These are phyloP conservation scores for Crocodylus rhombifer DNA, from an alignment of 2,797 vertebrate species.

Conservation along the genomic window DNA sequence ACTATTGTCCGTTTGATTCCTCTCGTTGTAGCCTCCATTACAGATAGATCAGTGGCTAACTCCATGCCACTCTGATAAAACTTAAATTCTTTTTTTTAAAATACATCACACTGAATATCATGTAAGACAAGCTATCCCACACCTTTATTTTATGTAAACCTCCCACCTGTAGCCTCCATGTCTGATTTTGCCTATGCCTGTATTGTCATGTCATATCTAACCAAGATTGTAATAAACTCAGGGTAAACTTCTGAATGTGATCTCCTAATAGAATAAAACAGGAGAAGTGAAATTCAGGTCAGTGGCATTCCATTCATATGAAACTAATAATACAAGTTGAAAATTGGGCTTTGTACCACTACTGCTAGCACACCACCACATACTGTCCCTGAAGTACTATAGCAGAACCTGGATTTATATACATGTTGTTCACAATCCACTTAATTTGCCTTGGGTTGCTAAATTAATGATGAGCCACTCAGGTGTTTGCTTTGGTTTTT, in stretches of 20 bases:
- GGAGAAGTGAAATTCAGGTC: not conserved
- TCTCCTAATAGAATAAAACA: conserved; percentile 9
- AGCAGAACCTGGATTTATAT: too few relatives aligned
- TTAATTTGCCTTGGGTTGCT: too few relatives aligned
- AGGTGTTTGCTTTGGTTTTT: too few relatives aligned
- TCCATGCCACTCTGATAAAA: not conserved
- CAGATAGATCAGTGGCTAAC: conserved; percentile 38
- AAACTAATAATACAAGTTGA: not conserved
- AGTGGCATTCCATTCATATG: not conserved
- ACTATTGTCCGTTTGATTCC: not conserved
- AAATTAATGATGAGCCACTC: too few relatives aligned
- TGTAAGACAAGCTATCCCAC: not conserved
- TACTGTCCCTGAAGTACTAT: not conserved
- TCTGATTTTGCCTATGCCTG: conserved; percentile 13
- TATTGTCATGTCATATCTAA: not conserved
- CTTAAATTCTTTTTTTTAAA: not conserved
- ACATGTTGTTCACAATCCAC: too few relatives aligned
- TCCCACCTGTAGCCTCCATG: not conserved
- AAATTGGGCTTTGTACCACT: not conserved
- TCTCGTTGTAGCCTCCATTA: conserved; percentile 28
- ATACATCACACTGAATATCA: conserved; percentile 4
- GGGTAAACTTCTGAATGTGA: not conserved
- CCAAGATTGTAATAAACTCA: not conserved
- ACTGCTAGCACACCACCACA: not conserved
- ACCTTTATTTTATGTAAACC: not conserved